Conservation (phyloP, 2,888 invertebrate species). For the Andrena minutula region DNA sequence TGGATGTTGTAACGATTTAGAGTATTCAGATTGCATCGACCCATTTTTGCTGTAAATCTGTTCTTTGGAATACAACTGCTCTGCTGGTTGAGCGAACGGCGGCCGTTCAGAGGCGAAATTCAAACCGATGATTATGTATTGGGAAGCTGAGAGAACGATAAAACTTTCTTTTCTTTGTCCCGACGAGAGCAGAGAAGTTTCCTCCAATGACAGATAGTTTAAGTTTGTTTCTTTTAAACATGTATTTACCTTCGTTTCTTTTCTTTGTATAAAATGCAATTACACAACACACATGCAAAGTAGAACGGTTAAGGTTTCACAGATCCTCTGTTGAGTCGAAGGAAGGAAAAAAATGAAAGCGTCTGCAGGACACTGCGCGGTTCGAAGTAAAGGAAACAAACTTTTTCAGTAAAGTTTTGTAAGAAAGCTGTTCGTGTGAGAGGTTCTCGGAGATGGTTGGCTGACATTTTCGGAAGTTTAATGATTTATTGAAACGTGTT, state of each 20-base stretch:
- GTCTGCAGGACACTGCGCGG: slow-evolving; percentile 55
- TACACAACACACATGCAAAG: slow-evolving; percentile 75
- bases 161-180: slow-evolving; percentile 30
- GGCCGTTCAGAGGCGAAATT: neutral
- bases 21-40: slow-evolving; percentile 77
- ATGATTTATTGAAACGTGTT: slow-evolving; percentile 82
- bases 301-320: slow-evolving; percentile 68
- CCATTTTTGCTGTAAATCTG: slow-evolving; percentile 77
- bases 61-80: slow-evolving; percentile 66
- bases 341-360: slow-evolving; percentile 22
- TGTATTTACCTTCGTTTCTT: slow-evolving; percentile 72
- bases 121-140: slow-evolving; percentile 2
- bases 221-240: slow-evolving; percentile 73
- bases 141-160: slow-evolving; percentile 11
- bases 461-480: slow-evolving; percentile 80
- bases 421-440: slow-evolving; percentile 71
- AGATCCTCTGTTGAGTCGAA: slow-evolving; percentile 70
- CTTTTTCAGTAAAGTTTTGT: slow-evolving; percentile 65
- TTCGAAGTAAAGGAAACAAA: slow-evolving; percentile 65
- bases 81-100: slow-evolving; percentile 43
- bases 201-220: slow-evolving; percentile 73
- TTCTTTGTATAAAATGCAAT: slow-evolving; percentile 74
- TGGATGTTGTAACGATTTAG: slow-evolving; percentile 81
- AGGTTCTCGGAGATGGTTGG: slow-evolving; percentile 76
- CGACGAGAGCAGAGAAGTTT: slow-evolving; percentile 66